Base-by-base conservation (phyloP, 2,888 invertebrate species). In the Rutpela maculata region DNA sequence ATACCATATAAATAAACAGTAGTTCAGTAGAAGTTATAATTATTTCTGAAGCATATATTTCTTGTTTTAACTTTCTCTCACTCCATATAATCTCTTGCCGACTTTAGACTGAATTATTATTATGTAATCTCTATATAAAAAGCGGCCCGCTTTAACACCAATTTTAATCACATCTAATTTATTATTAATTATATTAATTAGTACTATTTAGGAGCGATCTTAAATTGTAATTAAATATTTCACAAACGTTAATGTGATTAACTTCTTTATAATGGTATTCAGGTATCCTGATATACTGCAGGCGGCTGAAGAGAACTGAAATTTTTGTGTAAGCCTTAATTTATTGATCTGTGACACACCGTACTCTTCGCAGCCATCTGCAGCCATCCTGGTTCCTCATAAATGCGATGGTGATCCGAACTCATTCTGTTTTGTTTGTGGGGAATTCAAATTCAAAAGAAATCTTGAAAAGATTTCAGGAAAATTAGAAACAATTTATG, bases 121-220 rank as follows among this genome's bases (percentile, higher is more conserved):
- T 50, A n/a, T 50, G n/a, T 50, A 50, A 50, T 50, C n/a, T 50
- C 50, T 0, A 6, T n/a, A n/a, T 50, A n/a, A 50, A n/a, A 7
- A 50, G 50, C 50, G 50, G 50, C 6, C 6, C 12, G n/a, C 50
- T 15, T 50, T 50, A 50, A 50, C 50, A 50, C 50, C 50, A n/a
- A 6, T 12, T 6, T 50, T 50, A 50, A 50, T 50, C n/a, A 12
- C n/a, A 15, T 50, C 12, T 50, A 50, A n/a, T 50, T 50, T 15
- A 50, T 50, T 50, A 50, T 50, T 50, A 50, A 50, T n/a, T 50
- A n/a, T 50, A 50, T 50, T 50, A 50, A 50, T 50, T 50, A 50
- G n/a, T 12, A n/a, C n/a, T 50, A 1, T 50, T n/a, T 17, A 50
- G n/a, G 50, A 50, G 50, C n/a, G 43, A 43, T 50, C 15, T n/a